Percentiles rank a stretch among this genome's conserved stretches.
Conservation (phyloP, 2,888 invertebrate species). For the Pilophorus perplexus region DNA sequence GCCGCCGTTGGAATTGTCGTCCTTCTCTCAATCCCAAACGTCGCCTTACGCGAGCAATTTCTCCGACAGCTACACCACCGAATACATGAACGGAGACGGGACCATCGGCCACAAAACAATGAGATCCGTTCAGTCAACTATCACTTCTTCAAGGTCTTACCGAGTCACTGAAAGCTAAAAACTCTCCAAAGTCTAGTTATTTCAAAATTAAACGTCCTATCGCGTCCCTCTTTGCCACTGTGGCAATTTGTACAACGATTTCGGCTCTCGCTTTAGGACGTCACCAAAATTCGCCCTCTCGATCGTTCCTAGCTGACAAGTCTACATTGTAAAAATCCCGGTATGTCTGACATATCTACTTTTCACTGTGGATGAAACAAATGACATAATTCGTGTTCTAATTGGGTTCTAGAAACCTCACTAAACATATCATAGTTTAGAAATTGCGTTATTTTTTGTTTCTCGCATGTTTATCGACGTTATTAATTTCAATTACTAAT, state of each 20-base stretch:
- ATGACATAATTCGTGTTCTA: too few species aligned
- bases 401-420: too few species aligned
- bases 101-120: conserved; percentile 37
- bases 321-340: too few species aligned
- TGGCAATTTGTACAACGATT: not conserved
- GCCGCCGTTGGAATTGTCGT: conserved; percentile 24
- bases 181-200: too few species aligned
- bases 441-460: too few species aligned
- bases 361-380: too few species aligned
- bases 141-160: conserved; percentile 44
- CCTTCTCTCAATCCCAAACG: conserved; percentile 10
- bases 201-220: conserved; percentile 2
- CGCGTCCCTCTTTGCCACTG: conserved; percentile 2
- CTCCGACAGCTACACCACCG: conserved; percentile 32
- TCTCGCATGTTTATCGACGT: too few species aligned
- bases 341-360: too few species aligned
- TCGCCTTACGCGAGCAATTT: conserved; percentile 20
- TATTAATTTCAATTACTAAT: too few species aligned
- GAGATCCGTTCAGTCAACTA: conserved; percentile 43
- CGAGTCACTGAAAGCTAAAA: conserved; percentile 40
- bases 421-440: too few species aligned
- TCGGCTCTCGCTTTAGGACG: too few species aligned
- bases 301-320: conserved; percentile 13
- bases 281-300: not conserved
- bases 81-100: conserved; percentile 39